Conservation (phyloP, 2,888 invertebrate genomes). For the Nephrotoma flavescens region DNA sequence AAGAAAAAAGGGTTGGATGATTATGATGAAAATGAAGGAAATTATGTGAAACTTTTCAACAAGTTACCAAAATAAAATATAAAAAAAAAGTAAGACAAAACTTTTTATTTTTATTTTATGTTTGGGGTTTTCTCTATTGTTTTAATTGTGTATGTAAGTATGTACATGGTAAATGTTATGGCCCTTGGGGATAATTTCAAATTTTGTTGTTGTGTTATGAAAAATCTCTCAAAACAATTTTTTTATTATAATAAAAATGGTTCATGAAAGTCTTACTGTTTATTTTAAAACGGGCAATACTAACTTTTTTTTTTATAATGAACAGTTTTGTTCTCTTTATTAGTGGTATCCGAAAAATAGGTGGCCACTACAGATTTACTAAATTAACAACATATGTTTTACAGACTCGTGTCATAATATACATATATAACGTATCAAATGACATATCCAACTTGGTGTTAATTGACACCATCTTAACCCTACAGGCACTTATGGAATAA, state of each 20-base stretch:
- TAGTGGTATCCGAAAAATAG: not conserved
- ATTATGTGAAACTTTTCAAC: not conserved
- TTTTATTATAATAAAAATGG: not conserved
- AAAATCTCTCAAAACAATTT: no score
- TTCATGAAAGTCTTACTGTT: not conserved
- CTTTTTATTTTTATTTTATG: not conserved
- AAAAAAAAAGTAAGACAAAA: not conserved
- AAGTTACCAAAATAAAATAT: not conserved
- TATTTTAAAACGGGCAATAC: not conserved
- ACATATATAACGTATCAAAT: not conserved
- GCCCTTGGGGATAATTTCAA: not conserved
- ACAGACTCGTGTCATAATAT: not conserved
- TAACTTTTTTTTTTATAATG: not conserved
- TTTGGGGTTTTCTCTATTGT: not conserved
- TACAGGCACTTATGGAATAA: not conserved
- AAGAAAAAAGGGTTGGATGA: not conserved
- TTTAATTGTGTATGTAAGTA: not conserved
- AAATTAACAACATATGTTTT: not conserved
- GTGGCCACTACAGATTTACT: not conserved
- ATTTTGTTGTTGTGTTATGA: not conserved
- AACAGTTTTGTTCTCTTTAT: not conserved
- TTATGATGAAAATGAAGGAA: not conserved
- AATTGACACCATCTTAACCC: not conserved
- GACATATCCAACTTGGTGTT: not conserved
- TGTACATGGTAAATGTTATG: not conserved